Base-by-base conservation (phyloP, 2,797 vertebrate species). In the Protosalanx chinensis region DNA sequence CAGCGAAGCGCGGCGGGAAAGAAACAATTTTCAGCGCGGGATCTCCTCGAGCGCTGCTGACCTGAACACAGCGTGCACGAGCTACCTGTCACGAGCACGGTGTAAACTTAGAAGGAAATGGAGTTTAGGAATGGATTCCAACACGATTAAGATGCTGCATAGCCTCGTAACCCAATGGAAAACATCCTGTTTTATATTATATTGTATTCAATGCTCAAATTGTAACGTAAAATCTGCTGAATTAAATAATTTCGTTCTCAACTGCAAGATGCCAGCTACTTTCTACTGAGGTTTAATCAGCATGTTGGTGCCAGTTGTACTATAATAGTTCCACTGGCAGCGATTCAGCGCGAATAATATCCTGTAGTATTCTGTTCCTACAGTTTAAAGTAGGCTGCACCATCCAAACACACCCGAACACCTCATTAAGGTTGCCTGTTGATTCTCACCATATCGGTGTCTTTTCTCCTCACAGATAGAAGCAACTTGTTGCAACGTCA, bases 401-500 rank as follows among this genome's bases (percentile, higher is more conserved):
- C 3, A 20, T 8, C 3, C 12, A 60, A 23, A 60, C 20, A 60
- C 20, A 67, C 16, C 6, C 6, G 8, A 5, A 57, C 32, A 4
- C 15, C 8, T 67, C 37, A 51, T 5, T 18, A 23, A 68, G 32
- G 4, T 68, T 6, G 46, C 20, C 18, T 13, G 58, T 60, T 60
- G 7, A 60, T 60, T 60, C 29, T 56, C 66, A 51, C 15, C 13
- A 27, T 68, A 15, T 66, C 66, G 29, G 64, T 77, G 78, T 53
- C 78, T 84, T 62, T 71, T 73, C 74, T 81, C 84, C 77, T 74
- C 66, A 77, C 77, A 81, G 76, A 80, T 81, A 76, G 68, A 27
- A 77, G 81, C 88, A 76, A 93, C 90, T 90, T 90, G 88, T 91
- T 90, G 91, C 87, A 90, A 90, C 95, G 94, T 95, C 95, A 96